Conservation (phyloP, 2,888 invertebrate species). For the Oscheius sp. region DNA sequence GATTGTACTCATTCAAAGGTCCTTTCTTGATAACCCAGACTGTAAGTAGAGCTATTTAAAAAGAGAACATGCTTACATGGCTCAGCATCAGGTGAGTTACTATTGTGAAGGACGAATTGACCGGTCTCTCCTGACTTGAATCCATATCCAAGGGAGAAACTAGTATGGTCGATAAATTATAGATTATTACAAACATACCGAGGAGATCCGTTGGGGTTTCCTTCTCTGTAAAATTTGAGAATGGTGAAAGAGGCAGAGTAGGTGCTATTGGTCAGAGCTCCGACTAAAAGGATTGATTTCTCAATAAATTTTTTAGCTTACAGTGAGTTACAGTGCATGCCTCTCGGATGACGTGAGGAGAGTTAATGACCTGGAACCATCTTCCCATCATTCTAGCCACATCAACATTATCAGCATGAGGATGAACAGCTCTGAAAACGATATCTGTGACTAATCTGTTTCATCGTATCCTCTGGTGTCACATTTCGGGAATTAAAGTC, state of each 20-base stretch:
- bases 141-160: constrained; percentile 70
- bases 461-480: background rate
- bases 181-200: constrained; percentile 16
- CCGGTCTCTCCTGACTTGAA: constrained; percentile 71
- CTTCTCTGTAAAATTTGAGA: constrained; percentile 71
- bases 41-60: constrained; percentile 41
- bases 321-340: constrained; percentile 71
- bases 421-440: constrained; percentile 65
- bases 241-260: constrained; percentile 71
- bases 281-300: constrained; percentile 60
- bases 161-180: background rate
- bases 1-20: constrained; percentile 71
- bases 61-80: constrained; percentile 58
- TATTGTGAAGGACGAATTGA: constrained; percentile 70
- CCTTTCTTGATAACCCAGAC: constrained; percentile 71
- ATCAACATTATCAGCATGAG: constrained; percentile 70
- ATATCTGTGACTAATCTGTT: background rate
- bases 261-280: constrained; percentile 70
- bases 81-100: constrained; percentile 70
- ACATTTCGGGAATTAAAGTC: constrained; percentile 11
- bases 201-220: constrained; percentile 70
- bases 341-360: constrained; percentile 70
- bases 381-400: constrained; percentile 71
- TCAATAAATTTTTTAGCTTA: constrained; percentile 28
- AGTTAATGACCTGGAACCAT: constrained; percentile 71